Conservation (phyloP, 2,888 invertebrate species). For the Hypolimnas misippus region DNA sequence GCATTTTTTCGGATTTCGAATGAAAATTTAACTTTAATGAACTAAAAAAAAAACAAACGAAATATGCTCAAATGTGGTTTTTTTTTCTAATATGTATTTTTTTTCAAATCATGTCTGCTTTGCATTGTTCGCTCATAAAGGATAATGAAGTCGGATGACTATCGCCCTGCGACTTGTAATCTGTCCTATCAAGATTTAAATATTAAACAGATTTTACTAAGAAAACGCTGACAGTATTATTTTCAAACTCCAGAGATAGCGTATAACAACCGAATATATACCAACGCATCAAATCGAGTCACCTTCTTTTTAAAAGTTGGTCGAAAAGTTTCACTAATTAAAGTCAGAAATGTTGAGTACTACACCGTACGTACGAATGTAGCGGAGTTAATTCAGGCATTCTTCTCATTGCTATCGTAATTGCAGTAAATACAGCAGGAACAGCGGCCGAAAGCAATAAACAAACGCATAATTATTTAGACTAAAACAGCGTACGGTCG, state of each 20-base stretch:
- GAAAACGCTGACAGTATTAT: no score
- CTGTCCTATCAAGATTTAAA: not conserved
- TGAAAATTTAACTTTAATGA: no score
- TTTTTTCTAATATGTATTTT: no score
- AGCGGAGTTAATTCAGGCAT: constrained; percentile 5
- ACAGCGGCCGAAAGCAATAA: not conserved
- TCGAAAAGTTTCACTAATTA: no score
- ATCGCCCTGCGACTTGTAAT: not conserved
- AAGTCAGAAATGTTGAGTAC: not conserved
- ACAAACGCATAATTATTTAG: constrained; percentile 3
- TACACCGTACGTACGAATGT: not conserved
- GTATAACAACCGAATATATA: no score
- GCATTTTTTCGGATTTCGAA: no score
- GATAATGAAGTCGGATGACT: not conserved
- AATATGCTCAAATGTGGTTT: no score
- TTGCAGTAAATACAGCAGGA: constrained; percentile 7
- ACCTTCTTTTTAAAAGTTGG: no score
- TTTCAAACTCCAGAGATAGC: no score
- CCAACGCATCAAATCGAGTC: no score
- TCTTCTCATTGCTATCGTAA: constrained; percentile 9
- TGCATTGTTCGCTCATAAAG: not conserved
- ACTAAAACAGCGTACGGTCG: not conserved
- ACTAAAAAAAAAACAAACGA: no score
- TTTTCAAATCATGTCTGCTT: no score
- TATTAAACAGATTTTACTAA: not conserved